These are phyloP conservation scores for Myrmophylax atrothorax DNA, from an alignment of 2,113 vertebrate species.

Conservation along the genomic window DNA sequence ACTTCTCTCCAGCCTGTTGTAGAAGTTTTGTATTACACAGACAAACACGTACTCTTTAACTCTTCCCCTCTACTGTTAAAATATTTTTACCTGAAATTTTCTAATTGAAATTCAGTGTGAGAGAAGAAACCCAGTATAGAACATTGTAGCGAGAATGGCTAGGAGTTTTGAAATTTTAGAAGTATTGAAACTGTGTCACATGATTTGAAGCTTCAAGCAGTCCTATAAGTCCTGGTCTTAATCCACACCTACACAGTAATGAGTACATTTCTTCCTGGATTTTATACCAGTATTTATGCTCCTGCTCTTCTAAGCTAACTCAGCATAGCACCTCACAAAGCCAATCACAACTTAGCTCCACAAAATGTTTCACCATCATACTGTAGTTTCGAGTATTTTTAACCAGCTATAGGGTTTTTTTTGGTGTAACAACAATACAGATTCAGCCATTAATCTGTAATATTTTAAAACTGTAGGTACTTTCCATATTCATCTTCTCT, in stretches of 20 bases:
- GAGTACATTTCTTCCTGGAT: slow-evolving; percentile 6
- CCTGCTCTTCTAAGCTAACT: neutral
- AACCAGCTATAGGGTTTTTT: neutral
- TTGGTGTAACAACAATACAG: neutral
- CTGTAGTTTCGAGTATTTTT: neutral
- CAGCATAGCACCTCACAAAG: slow-evolving; percentile 3
- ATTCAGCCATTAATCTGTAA: neutral
- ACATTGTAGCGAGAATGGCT: neutral
- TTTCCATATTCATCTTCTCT: neutral
- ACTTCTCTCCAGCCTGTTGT: neutral
- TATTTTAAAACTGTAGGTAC: neutral
- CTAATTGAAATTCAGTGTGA: neutral
- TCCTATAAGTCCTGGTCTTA: neutral
- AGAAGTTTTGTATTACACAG: neutral
- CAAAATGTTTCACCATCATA: neutral
- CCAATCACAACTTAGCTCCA: neutral
- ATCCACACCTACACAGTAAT: neutral
- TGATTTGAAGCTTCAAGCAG: neutral
- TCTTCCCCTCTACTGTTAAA: neutral
- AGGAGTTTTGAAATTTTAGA: neutral
- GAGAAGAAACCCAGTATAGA: neutral
- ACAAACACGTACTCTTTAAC: neutral
- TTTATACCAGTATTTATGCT: neutral
- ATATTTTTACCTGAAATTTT: neutral
- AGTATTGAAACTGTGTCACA: neutral